These are phyloP conservation scores for Caenorhabditis uteleia DNA, from an alignment of 2,888 invertebrate genomes.

Conservation along the genomic window DNA sequence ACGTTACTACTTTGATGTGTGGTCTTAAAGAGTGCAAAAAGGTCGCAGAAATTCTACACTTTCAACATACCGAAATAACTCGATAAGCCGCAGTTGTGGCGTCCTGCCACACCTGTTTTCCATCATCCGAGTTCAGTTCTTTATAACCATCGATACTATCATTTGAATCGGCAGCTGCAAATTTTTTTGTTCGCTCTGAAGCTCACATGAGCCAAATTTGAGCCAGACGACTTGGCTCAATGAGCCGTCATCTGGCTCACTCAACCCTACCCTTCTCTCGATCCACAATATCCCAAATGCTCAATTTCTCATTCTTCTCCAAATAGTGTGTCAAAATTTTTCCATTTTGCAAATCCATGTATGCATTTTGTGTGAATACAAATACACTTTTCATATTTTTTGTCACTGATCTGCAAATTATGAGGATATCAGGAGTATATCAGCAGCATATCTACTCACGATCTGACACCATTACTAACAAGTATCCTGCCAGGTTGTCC, in stretches of 20 bases:
- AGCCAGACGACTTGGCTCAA: no score
- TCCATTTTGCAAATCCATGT: conserved; percentile 50
- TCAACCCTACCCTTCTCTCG: conserved; percentile 50
- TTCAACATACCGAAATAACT: conserved; percentile 38
- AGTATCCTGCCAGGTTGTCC: conserved; percentile 54
- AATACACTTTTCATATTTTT: conserved; percentile 54
- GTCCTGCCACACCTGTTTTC: conserved; percentile 46
- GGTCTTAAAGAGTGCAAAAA: no score
- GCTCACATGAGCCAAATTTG: not conserved
- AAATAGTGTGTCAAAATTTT: conserved; percentile 59
- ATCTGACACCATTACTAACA: conserved; percentile 58
- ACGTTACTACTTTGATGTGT: no score
- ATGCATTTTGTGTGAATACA: conserved; percentile 59
- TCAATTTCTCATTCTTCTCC: conserved; percentile 61
- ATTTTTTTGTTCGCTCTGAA: not conserved
- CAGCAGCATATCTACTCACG: conserved; percentile 47
- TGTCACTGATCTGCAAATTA: conserved; percentile 51
- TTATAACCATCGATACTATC: conserved; percentile 56
- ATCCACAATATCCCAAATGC: conserved; percentile 59
- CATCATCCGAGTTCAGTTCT: conserved; percentile 51
- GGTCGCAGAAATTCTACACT: not conserved
- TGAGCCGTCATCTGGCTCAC: not conserved
- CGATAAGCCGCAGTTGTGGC: conserved; percentile 39
- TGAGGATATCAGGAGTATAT: no score
- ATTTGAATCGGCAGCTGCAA: conserved; percentile 30